Evolutionary conservation across 2,797 vertebrate species (phyloP).

Genomic region (Mionectes olivaceus): DNA sequence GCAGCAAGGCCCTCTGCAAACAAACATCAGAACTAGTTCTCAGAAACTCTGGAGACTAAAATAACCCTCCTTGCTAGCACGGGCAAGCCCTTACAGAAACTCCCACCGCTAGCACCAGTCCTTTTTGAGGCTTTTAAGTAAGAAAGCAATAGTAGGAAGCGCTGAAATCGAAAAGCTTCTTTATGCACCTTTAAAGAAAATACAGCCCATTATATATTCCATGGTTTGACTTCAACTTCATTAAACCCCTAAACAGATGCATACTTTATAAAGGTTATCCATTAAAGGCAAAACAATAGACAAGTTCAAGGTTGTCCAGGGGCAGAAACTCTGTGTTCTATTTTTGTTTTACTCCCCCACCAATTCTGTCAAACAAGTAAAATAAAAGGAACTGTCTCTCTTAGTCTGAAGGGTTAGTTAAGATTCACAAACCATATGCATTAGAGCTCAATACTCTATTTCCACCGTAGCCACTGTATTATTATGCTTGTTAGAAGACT

Average conservation of each 20-base stretch:
- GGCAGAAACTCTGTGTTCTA: background rate
- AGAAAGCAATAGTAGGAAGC: background rate
- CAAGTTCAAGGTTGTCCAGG: slow-evolving; percentile 45
- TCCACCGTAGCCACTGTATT: slow-evolving; percentile 24
- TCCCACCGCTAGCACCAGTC: background rate
- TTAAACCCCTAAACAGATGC: slow-evolving; percentile 28
- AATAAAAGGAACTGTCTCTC: slow-evolving; percentile 31
- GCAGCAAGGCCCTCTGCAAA: slow-evolving; percentile 29
- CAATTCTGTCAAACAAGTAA: slow-evolving; percentile 42
- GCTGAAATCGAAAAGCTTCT: slow-evolving; percentile 15
- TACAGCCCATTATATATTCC: background rate
- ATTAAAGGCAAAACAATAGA: slow-evolving; percentile 35
- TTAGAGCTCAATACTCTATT: slow-evolving; percentile 43
- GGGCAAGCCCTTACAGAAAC: background rate
- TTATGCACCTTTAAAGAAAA: slow-evolving; percentile 26
- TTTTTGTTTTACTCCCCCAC: slow-evolving; percentile 25
- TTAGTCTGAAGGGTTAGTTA: slow-evolving; percentile 19
- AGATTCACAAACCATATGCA: slow-evolving; percentile 42
- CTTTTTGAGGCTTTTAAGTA: background rate
- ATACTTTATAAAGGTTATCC: slow-evolving; percentile 39
- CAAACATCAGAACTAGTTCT: slow-evolving; percentile 43
- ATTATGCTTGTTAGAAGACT: slow-evolving; percentile 42
- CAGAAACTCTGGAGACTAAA: background rate
- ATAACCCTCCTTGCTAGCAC: background rate
- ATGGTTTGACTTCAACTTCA: slow-evolving; percentile 33